Evolutionary conservation across 2,888 invertebrate species (phyloP), one percentile per base, ranked within the genome.

Genomic region (Dendrolimus pini): DNA sequence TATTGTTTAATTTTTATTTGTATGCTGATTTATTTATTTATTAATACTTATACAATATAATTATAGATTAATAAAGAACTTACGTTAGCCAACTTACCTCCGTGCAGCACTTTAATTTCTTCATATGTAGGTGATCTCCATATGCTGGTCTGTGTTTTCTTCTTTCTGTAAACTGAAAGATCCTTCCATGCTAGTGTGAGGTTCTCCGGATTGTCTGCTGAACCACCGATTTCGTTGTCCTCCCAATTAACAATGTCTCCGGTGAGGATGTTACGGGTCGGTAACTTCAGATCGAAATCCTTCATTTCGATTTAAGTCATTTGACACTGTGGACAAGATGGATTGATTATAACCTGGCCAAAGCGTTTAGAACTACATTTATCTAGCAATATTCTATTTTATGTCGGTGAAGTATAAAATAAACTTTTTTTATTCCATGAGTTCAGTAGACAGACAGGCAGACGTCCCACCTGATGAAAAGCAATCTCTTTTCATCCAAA

Each of bases 171-270:
- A 1, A 92, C 91, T 0, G 90, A 91, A 0, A 92, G 80, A 65
- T 92, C 89, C 61, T 90, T 91, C 92, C 92, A 92, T 0, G 92
- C 75, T 47, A 92, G 68, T 0, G 90, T 91, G 52, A 92, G 80
- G 73, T 88, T 86, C 59, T 80, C 82, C 0, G 83, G 85, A 8
- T 64, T 74, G 60, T 86, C 88, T 0, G 78, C 81, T 42, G 78
- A 64, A 6, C 78, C 65, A 0, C 83, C 77, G 63, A 86, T 65
- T 56, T 89, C 88, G 53, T 87, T 88, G 30, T 89, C 87, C 1
- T 87, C 86, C 89, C 88, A 89, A 72, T 88, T 88, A 30, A 89
- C 88, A 12, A 88, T 74, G 9, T 85, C 83, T 0, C 89, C 90
- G 0, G 89, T 89, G 52, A 89, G 79, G 9, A 89, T 74, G 66